Evolutionary conservation across 2,113 vertebrate species (phyloP).

Genomic region (Limnothrissa miodon): DNA sequence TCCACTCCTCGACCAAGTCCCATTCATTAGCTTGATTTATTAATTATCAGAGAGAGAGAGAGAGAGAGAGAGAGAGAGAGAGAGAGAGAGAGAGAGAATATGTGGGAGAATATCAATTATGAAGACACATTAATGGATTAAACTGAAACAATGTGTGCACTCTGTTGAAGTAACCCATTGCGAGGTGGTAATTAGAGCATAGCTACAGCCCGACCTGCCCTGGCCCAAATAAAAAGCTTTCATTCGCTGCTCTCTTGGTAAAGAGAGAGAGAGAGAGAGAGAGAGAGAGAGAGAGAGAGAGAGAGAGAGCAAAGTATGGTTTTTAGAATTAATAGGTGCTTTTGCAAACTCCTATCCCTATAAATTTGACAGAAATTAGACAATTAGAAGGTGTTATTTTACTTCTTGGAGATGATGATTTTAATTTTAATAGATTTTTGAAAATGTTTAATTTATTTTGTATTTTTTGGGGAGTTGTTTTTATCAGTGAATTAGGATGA

Average conservation of each 20-base stretch:
- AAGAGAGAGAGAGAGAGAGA: neutral
- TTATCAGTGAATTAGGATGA: neutral
- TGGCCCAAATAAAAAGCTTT: neutral
- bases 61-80: slow-evolving; percentile 27
- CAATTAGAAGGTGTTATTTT: neutral
- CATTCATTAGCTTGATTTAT: slow-evolving; percentile 48
- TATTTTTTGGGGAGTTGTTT: neutral
- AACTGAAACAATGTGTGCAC: slow-evolving; percentile 31
- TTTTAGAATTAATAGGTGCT: too few species aligned
- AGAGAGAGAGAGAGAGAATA: slow-evolving; percentile 27
- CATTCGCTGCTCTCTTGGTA: neutral
- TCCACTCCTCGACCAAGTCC: neutral
- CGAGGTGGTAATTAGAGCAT: slow-evolving; percentile 34
- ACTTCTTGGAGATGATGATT: too few species aligned
- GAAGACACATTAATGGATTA: slow-evolving; percentile 39
- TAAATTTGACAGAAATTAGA: too few species aligned
- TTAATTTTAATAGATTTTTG: too few species aligned
- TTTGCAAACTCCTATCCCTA: too few species aligned
- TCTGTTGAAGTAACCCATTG: slow-evolving; percentile 34
- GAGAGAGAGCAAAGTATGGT: neutral
- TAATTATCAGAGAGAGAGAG: slow-evolving; percentile 55
- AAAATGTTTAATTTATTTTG: neutral
- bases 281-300: neutral
- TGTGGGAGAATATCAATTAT: slow-evolving; percentile 39
- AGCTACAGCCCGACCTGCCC: neutral